Evolutionary conservation across 2,888 invertebrate genomes (phyloP), one percentile per base, ranked within the genome.

Genomic region (Anthophora plumipes): DNA sequence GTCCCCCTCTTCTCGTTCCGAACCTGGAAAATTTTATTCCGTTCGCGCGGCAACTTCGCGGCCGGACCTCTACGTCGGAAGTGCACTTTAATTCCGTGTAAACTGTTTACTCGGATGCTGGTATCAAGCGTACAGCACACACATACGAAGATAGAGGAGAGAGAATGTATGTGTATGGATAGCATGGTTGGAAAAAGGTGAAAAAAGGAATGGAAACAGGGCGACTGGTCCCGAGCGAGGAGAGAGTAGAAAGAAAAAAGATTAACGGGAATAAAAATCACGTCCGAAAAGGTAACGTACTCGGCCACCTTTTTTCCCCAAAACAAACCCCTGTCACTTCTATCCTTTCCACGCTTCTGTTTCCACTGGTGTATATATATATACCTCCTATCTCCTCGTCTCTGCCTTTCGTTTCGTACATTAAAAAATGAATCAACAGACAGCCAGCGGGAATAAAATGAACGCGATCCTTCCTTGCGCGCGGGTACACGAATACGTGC

Each of bases 381-480:
- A 1, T 31, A 3, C 20, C 5, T 57, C 12, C 4, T 25, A n/a
- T 1, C 31, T 41, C 14, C 46, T 1, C 14, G 31, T 11, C 20
- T 1, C 43, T 14, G n/a, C n/a, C 12, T 1, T 11, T 11, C 5
- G 17, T 41, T 43, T 43, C n/a, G 31, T 31, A 31, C 50, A 43
- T 70, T 77, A 67, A 80, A 77, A 69, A 66, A 67, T 61, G 74
- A 66, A 74, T 80, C 37, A 54, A 1, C 66, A 17, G 14, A 12
- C 69, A 12, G 25, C n/a, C 43, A 17, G 37, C 20, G 50, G 43
- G 57, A 70, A 74, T 67, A 75, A 81, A 81, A 74, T 57, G 55
- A 11, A 66, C 50, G 55, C 20, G n/a, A 39, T 37, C 17, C 41
- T 43, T 50, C 50, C 31, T 50, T 17, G 41, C 52, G 12, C 41